phyloP scores from a whole-genome alignment of 2,113 vertebrate genomes.

The Pangasianodon hypophthalmus region DNA sequence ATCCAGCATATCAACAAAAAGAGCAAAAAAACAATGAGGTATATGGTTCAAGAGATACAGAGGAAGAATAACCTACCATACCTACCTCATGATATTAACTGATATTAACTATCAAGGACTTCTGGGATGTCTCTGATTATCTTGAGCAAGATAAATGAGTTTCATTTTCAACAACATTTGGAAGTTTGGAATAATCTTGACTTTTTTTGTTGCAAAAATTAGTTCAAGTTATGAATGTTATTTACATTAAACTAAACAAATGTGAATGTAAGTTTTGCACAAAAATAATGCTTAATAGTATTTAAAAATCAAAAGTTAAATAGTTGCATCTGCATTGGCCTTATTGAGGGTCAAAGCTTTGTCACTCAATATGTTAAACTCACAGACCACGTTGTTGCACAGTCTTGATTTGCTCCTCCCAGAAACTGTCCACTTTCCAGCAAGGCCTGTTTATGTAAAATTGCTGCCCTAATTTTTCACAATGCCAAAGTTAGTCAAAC shows the following conservation, averaged over 20 bases:
- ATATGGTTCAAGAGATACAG: neutral
- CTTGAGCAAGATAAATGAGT: neutral
- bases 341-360: neutral
- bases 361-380: neutral
- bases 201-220: neutral
- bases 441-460: neutral
- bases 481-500: neutral
- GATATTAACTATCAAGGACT: neutral
- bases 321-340: neutral
- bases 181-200: neutral
- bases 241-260: neutral
- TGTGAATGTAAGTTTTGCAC: neutral
- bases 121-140: neutral
- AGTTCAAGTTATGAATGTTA: too few relatives aligned
- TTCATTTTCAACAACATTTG: neutral
- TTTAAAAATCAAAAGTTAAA: neutral
- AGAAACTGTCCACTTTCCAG: neutral
- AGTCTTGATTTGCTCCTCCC: neutral
- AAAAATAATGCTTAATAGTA: neutral
- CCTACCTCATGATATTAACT: neutral
- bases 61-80: neutral
- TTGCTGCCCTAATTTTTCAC: neutral
- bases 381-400: neutral
- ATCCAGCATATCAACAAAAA: conserved; percentile 3
- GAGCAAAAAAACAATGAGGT: neutral